These are phyloP conservation scores for Semaprochilodus insignis DNA, from an alignment of 2,797 vertebrate species.

Conservation along the genomic window DNA sequence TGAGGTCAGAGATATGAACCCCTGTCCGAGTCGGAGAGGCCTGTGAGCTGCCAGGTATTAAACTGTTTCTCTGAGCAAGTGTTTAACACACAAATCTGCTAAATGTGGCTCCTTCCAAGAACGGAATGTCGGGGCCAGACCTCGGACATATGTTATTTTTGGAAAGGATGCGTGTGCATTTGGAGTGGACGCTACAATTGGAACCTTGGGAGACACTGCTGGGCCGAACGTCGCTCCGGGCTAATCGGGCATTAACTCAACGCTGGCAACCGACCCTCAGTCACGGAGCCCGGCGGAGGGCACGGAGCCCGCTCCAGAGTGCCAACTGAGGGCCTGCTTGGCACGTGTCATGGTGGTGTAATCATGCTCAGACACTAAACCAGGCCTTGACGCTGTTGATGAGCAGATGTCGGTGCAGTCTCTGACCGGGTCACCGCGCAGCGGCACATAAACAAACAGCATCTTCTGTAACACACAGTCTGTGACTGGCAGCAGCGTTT, in stretches of 20 bases:
- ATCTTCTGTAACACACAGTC: constrained; percentile 27
- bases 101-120: constrained; percentile 9
- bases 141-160: constrained; percentile 77
- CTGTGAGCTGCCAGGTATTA: constrained; percentile 10
- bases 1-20: not conserved
- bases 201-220: constrained; percentile 78
- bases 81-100: constrained; percentile 67
- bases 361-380: constrained; percentile 62
- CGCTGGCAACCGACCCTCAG: constrained; percentile 72
- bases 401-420: constrained; percentile 4
- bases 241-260: constrained; percentile 81
- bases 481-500: not conserved
- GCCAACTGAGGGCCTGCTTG: constrained; percentile 78
- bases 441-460: constrained; percentile 20
- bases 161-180: constrained; percentile 70
- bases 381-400: constrained; percentile 5
- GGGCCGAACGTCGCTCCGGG: constrained; percentile 70
- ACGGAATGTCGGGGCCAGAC: constrained; percentile 70
- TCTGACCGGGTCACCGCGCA: constrained; percentile 6
- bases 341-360: constrained; percentile 75
- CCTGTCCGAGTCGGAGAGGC: not conserved
- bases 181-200: constrained; percentile 78
- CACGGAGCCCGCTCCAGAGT: constrained; percentile 73
- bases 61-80: not conserved
- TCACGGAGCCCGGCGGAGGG: constrained; percentile 75